Percentiles rank a stretch among this genome's conserved stretches.
These are phyloP conservation scores for Himalopsyche kuldschensis DNA, from an alignment of 2,888 invertebrate species.

Conservation along the genomic window DNA sequence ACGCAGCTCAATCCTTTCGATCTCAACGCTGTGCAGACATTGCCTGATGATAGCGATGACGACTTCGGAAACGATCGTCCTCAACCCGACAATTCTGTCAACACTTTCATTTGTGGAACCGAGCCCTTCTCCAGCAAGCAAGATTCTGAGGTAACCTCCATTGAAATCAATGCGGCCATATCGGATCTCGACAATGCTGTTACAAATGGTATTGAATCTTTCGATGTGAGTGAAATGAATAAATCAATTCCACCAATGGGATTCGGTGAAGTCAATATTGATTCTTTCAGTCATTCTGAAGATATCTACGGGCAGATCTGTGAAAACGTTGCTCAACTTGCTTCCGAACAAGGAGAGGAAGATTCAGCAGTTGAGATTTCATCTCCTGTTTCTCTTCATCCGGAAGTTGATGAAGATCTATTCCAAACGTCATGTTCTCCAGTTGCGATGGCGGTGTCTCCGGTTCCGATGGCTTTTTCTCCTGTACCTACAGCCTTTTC, in stretches of 20 bases:
- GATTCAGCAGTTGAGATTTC: conserved; percentile 23
- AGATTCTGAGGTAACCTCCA: conserved; percentile 20
- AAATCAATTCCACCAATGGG: conserved; percentile 46
- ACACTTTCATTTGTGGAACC: neutral
- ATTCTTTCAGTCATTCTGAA: conserved; percentile 11
- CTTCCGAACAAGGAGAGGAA: conserved; percentile 30
- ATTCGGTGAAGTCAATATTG: conserved; percentile 44
- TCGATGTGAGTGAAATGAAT: conserved; percentile 42
- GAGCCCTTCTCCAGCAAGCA: conserved; percentile 27
- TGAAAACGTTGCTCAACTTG: conserved; percentile 15
- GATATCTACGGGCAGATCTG: conserved; percentile 23
- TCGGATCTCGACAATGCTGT: conserved; percentile 44
- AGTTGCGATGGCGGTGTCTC: conserved; percentile 37
- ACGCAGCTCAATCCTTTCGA: conserved; percentile 56
- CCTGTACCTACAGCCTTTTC: conserved; percentile 42
- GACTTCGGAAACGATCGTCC: conserved; percentile 46
- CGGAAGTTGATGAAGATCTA: conserved; percentile 15
- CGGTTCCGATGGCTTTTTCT: conserved; percentile 42
- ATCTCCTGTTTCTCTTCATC: conserved; percentile 26
- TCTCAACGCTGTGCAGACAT: conserved; percentile 61
- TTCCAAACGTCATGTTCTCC: conserved; percentile 42
- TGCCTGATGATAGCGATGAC: conserved; percentile 59
- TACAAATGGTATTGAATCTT: conserved; percentile 39
- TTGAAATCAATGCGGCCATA: conserved; percentile 42
- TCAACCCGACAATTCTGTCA: conserved; percentile 26